Evolutionary conservation across 2,888 invertebrate genomes (phyloP).

Genomic region (Pseudoips prasinana): DNA sequence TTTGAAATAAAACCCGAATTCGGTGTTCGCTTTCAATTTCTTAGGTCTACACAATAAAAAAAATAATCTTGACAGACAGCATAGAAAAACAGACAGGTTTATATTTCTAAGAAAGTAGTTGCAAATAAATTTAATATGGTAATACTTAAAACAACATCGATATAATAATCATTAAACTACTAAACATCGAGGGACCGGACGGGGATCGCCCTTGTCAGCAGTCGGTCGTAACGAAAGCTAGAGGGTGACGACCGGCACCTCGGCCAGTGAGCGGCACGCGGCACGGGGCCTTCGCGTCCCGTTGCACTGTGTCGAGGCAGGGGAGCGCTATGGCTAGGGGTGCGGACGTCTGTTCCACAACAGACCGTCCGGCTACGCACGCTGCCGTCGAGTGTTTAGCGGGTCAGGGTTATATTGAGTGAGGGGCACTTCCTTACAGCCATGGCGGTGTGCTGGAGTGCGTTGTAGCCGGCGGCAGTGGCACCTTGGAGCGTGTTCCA

Average conservation of each 20-base stretch:
- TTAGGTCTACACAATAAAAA: slow-evolving; percentile 24
- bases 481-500: slow-evolving; percentile 77
- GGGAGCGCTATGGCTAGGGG: slow-evolving; percentile 6
- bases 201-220: slow-evolving; percentile 42
- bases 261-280: slow-evolving; percentile 1
- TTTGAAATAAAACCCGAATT: slow-evolving; percentile 10
- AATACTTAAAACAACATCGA: slow-evolving; percentile 54
- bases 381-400: slow-evolving; percentile 45
- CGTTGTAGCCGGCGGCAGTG: slow-evolving; percentile 79
- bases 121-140: slow-evolving; percentile 54
- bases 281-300: slow-evolving; percentile 2
- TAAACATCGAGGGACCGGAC: slow-evolving; percentile 53
- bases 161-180: slow-evolving; percentile 47
- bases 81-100: slow-evolving; percentile 37
- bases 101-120: slow-evolving; percentile 35
- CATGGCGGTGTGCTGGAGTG: slow-evolving; percentile 75
- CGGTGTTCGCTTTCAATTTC: slow-evolving; percentile 17
- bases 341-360: not conserved
- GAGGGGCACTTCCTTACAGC: slow-evolving; percentile 89
- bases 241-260: not conserved
- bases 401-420: slow-evolving; percentile 87
- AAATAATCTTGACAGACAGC: slow-evolving; percentile 34
- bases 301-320: not conserved
- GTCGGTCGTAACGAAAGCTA: slow-evolving; percentile 12
- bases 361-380: too few species aligned